phyloP scores from a whole-genome alignment of 2,888 invertebrate genomes.

The Campoplex capitator region DNA sequence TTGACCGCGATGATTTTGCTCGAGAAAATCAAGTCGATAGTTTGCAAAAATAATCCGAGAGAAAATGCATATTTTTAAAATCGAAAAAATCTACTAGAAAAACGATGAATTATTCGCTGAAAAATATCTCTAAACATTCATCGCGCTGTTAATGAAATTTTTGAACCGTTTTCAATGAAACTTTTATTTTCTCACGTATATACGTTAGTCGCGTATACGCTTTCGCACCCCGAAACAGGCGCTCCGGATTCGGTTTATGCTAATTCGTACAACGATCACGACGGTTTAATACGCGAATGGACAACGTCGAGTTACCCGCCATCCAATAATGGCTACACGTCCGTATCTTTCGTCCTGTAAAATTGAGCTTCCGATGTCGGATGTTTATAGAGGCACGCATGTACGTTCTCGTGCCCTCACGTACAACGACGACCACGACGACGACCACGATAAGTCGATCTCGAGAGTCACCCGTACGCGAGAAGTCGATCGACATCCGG shows the following conservation, averaged over 20 bases:
- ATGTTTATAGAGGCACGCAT: slow-evolving; percentile 9
- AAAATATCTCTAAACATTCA: no score
- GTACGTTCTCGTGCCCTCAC: slow-evolving; percentile 40
- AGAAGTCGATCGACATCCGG: slow-evolving; percentile 56
- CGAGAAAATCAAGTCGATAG: background rate
- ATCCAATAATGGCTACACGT: slow-evolving; percentile 28
- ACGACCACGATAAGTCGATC: slow-evolving; percentile 46
- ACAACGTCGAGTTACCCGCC: slow-evolving; percentile 38
- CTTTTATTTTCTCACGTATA: no score
- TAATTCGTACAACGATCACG: slow-evolving; percentile 49
- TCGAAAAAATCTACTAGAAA: no score
- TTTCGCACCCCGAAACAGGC: no score
- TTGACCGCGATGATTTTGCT: background rate
- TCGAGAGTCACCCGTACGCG: slow-evolving; percentile 43
- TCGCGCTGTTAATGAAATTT: no score
- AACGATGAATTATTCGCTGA: no score
- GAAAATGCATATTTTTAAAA: background rate
- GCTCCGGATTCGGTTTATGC: slow-evolving; percentile 26
- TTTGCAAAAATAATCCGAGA: background rate
- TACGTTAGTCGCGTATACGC: no score
- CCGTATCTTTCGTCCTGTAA: slow-evolving; percentile 6
- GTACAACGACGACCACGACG: slow-evolving; percentile 7
- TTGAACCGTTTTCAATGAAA: no score
- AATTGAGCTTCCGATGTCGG: slow-evolving; percentile 12
- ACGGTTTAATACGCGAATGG: background rate